Evolutionary conservation across 1,140 invertebrate species (phyloP).

Genomic region (Trichoplusia ni): DNA sequence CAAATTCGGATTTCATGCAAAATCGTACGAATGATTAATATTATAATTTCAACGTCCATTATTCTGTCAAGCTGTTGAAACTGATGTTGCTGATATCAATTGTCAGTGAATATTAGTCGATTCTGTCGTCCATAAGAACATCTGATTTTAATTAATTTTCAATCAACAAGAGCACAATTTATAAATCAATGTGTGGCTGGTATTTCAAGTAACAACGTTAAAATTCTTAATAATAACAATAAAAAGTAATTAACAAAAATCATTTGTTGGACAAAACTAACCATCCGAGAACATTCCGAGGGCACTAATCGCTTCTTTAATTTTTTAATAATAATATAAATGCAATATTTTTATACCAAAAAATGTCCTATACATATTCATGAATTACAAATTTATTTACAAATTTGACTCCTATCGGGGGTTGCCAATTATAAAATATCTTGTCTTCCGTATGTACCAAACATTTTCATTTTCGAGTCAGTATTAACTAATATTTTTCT

Average conservation of each 20-base stretch:
- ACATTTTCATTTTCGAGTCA: constrained; percentile 47
- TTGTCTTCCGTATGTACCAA: constrained; percentile 46
- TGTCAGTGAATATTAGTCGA: constrained; percentile 1
- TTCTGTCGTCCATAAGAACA: constrained; percentile 28
- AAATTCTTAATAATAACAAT: constrained; percentile 81
- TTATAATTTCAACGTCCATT: constrained; percentile 12
- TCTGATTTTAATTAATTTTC: constrained; percentile 26
- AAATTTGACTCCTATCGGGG: constrained; percentile 50
- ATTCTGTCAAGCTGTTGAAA: constrained; percentile 28
- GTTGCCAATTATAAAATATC: constrained; percentile 49
- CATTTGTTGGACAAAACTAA: constrained; percentile 67
- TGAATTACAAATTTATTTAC: constrained; percentile 77
- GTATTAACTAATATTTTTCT: constrained; percentile 74
- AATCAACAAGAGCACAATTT: constrained; percentile 55
- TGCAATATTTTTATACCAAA: constrained; percentile 73
- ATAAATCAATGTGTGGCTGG: constrained; percentile 49
- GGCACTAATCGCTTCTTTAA: constrained; percentile 56
- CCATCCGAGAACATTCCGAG: constrained; percentile 75
- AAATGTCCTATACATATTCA: constrained; percentile 63
- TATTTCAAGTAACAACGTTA: constrained; percentile 79
- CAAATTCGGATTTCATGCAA: constrained; percentile 69
- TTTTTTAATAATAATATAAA: constrained; percentile 74
- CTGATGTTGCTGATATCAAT: background rate
- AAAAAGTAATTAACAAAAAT: constrained; percentile 79
- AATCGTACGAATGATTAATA: constrained; percentile 53